phyloP scores from a whole-genome alignment of 2,888 invertebrate genomes.

The Athalia cordata region DNA sequence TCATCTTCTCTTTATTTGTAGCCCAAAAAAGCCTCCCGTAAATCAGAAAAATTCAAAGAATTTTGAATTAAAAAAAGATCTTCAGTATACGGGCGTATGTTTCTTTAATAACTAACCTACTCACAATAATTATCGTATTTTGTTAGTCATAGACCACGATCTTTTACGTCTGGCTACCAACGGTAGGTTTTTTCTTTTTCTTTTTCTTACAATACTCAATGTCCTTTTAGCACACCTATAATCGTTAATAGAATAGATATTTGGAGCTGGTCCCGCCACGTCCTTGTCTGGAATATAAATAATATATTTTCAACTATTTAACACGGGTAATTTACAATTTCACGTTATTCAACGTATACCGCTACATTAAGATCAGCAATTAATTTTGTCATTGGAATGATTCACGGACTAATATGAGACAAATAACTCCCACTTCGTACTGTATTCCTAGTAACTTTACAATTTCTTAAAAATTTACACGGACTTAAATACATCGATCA shows the following conservation, averaged over 20 bases:
- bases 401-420: too few species aligned
- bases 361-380: background rate
- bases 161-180: too few species aligned
- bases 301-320: constrained; percentile 9
- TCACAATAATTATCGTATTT: too few species aligned
- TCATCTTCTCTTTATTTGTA: background rate
- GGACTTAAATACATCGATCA: too few species aligned
- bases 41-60: too few species aligned
- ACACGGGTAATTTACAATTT: background rate
- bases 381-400: constrained; percentile 1
- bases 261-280: constrained; percentile 26
- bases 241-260: constrained; percentile 5
- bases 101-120: too few species aligned
- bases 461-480: too few species aligned
- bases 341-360: background rate
- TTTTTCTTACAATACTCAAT: background rate
- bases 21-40: background rate
- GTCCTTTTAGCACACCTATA: background rate
- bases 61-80: too few species aligned
- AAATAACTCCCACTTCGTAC: too few species aligned
- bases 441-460: too few species aligned
- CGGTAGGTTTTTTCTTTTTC: background rate
- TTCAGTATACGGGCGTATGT: too few species aligned
- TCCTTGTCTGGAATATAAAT: constrained; percentile 30
- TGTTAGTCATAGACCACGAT: too few species aligned